Base-by-base conservation (phyloP, 2,113 vertebrate species). In the Plecotus auritus region DNA sequence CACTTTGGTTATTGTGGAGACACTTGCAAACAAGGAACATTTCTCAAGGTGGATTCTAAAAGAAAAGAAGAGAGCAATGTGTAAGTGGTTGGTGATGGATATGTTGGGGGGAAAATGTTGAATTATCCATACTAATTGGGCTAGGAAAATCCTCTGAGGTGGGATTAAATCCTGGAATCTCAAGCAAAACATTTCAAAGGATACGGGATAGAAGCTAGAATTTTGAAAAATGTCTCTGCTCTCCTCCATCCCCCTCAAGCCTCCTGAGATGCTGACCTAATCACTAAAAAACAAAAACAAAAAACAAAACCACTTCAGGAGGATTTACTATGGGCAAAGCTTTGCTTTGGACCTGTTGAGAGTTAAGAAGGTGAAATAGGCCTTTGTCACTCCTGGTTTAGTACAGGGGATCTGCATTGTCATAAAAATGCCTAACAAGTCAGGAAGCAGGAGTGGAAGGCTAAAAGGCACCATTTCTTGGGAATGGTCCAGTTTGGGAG, bases 131-230 rank as follows among this genome's bases (percentile, higher is more conserved):
- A 47, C 7, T 32, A 32, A 49, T 16, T 88, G 23, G 72, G 35
- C 59, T 9, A 54, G 17, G 4, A 61, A 86, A 92, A 80, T 67
- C 2, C 13, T 10, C 61, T 82, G 47, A 56, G 45, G 22, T 83
- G 20, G 32, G 16, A 67, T 94, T 85, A n/a, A 76, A 54, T 95
- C 76, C 66, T 96, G 13, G 59, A 91, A 87, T 4, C 1, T 11
- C 22, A 91, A 94, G 45, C 42, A 96, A 90, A 91, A 32, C 28
- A 81, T 91, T 96, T 70, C 8, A 88, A 89, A 67, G 45, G n/a
- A 35, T 49, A 81, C 8, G 9, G 6, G 4, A 56, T n/a, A 74
- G 12, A 94, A 83, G 54, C 28, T 76, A 93, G 35, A 70, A 77
- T 93, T 91, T 59, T 87, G 30, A 96, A 30, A 28, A 49, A 37